phyloP scores from a whole-genome alignment of 2,888 invertebrate species.

The Chymomyza amoena region DNA sequence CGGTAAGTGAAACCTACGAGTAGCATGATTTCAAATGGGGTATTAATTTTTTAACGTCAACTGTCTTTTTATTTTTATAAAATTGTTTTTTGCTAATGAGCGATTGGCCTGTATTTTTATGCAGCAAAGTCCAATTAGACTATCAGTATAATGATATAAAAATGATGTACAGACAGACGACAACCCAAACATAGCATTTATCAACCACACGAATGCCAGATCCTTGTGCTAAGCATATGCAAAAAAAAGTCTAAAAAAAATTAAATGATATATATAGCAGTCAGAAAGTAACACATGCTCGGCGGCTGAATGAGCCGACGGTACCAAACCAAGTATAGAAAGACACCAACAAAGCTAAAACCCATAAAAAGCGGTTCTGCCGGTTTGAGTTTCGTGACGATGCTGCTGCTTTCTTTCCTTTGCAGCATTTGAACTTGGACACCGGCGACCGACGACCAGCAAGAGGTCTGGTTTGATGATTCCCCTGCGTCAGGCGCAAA shows the following conservation, averaged over 20 bases:
- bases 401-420: slow-evolving; percentile 58
- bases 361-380: slow-evolving; percentile 60
- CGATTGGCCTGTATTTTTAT: not conserved
- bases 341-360: slow-evolving; percentile 3
- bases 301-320: not conserved
- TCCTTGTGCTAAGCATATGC: not conserved
- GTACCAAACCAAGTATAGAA: not conserved
- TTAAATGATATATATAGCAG: slow-evolving; percentile 14
- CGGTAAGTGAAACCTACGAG: slow-evolving; percentile 50
- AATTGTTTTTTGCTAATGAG: not conserved
- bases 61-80: not conserved
- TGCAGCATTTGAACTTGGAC: slow-evolving; percentile 69
- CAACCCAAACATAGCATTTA: not conserved
- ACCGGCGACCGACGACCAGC: slow-evolving; percentile 35
- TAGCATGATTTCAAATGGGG: slow-evolving; percentile 21
- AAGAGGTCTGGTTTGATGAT: not conserved
- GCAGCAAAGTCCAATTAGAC: not conserved
- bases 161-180: not conserved
- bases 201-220: not conserved
- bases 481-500: slow-evolving; percentile 34
- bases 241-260: slow-evolving; percentile 22
- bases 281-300: slow-evolving; percentile 1
- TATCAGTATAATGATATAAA: not conserved
- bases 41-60: slow-evolving; percentile 28
- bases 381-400: slow-evolving; percentile 59